Base-by-base conservation (phyloP, 2,888 invertebrate species). In the Priocnemis perturbator region DNA sequence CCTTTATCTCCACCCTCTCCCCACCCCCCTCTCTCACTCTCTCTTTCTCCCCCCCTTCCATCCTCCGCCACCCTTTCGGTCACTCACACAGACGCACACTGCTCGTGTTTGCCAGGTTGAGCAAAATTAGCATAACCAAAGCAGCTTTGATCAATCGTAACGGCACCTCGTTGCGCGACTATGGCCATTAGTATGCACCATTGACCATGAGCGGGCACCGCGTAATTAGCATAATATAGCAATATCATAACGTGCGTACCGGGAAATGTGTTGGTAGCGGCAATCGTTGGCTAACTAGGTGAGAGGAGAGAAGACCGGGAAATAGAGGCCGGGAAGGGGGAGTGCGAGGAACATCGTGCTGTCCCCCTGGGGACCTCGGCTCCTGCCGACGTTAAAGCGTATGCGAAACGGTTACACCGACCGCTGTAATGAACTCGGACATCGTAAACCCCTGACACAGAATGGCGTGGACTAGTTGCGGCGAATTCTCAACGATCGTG, bases 181-280 rank as follows among this genome's bases (percentile, higher is more conserved):
- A 82, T 76, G 78, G 78, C 79, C 79, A 86, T 86, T 86, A 83
- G 82, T 86, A 85, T 85, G 87, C 85, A 81, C 82, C 83, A 83
- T 82, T 85, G 84, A 82, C 82, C 82, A 71, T 76, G 76, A 79
- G 78, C 83, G 74, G 73, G 76, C 75, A 71, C 76, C 71, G 75
- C 75, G 79, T 82, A 86, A 86, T 87, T 86, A 86, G 85, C 87
- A 86, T 87, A 87, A 86, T 86, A 85, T 81, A 83, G 83, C 84
- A 76, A 87, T 87, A 86, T 86, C 84, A 82, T 84, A 85, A 83
- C 82, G 78, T 72, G 77, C 78, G 78, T 77, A 71, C 74, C 64
- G 80, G 80, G 79, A 81, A 80, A 78, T 81, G 76, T 74, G 81
- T 77, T 79, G 74, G 76, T 70, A 44, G 37, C 60, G 71, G 72